phyloP scores from a whole-genome alignment of 2,113 vertebrate species.

The Siniperca chuatsi region DNA sequence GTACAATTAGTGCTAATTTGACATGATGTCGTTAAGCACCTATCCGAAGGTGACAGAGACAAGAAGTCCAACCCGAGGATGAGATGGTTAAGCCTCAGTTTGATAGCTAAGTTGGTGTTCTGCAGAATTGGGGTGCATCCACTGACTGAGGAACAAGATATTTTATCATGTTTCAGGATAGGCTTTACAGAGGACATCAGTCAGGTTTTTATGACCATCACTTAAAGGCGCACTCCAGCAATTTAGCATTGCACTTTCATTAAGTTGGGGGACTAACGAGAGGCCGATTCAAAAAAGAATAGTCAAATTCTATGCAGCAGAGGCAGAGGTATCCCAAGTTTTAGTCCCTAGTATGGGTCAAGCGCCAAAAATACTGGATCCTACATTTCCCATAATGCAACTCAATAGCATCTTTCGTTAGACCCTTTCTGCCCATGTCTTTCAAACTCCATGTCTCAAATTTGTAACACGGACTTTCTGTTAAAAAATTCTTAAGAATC shows the following conservation, averaged over 20 bases:
- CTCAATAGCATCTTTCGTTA: neutral
- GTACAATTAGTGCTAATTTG: constrained; percentile 81
- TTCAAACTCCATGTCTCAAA: neutral
- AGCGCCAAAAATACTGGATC: neutral
- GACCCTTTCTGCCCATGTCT: neutral
- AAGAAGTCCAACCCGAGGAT: neutral
- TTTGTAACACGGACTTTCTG: neutral
- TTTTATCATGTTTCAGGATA: neutral
- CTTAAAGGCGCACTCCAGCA: neutral
- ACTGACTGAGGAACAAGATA: neutral
- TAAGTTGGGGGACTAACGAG: neutral
- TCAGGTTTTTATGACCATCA: neutral
- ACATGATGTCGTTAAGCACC: constrained; percentile 65
- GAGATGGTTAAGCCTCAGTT: neutral
- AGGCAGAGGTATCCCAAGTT: no score
- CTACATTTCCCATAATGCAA: neutral
- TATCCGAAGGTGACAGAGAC: constrained; percentile 23
- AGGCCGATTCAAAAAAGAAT: neutral
- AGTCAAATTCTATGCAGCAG: neutral
- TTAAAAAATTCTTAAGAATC: neutral
- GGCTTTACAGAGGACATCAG: neutral
- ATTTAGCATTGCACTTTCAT: neutral
- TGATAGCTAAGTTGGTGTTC: neutral
- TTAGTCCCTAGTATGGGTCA: neutral
- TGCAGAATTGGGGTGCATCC: neutral